phyloP scores from a whole-genome alignment of 2,888 invertebrate genomes.

The Conchocele bisecta region DNA sequence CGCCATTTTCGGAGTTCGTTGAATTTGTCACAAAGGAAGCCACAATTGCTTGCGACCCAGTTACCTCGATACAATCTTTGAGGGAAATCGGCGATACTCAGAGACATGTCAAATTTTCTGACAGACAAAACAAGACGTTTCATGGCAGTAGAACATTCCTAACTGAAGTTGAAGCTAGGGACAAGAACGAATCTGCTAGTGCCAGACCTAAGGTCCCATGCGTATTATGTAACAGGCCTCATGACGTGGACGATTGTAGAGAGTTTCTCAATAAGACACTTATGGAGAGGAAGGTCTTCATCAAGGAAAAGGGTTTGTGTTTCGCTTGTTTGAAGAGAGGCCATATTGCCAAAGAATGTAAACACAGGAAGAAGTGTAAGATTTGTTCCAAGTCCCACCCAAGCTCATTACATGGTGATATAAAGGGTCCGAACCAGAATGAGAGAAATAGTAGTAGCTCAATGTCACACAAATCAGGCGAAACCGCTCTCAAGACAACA shows the following conservation, averaged over 20 bases:
- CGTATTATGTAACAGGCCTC: constrained; percentile 22
- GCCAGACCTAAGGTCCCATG: background rate
- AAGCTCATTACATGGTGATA: constrained; percentile 41
- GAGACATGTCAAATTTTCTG: background rate
- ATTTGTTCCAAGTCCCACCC: constrained; percentile 34
- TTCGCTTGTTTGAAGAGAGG: constrained; percentile 27
- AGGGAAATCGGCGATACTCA: background rate
- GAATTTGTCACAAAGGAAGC: constrained; percentile 13
- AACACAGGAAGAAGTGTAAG: constrained; percentile 28
- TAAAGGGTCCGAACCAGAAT: background rate
- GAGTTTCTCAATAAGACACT: constrained; percentile 23
- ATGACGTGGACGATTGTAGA: constrained; percentile 34
- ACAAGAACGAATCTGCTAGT: background rate
- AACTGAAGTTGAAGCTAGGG: background rate
- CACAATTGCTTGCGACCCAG: constrained; percentile 30
- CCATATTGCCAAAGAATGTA: constrained; percentile 38
- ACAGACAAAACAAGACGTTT: background rate
- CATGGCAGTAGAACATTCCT: background rate
- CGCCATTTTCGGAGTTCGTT: constrained; percentile 8
- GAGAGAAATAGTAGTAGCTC: background rate
- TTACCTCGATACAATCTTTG: constrained; percentile 31
- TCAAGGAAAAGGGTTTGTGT: constrained; percentile 32
- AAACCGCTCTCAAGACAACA: background rate
- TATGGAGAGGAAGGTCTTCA: constrained; percentile 36
- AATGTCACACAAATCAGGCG: too few species aligned